A percentile compares a stretch with the other conserved stretches of the same genome.
Conservation (phyloP, 2,888 invertebrate species). For the Caenorhabditis sinica region DNA sequence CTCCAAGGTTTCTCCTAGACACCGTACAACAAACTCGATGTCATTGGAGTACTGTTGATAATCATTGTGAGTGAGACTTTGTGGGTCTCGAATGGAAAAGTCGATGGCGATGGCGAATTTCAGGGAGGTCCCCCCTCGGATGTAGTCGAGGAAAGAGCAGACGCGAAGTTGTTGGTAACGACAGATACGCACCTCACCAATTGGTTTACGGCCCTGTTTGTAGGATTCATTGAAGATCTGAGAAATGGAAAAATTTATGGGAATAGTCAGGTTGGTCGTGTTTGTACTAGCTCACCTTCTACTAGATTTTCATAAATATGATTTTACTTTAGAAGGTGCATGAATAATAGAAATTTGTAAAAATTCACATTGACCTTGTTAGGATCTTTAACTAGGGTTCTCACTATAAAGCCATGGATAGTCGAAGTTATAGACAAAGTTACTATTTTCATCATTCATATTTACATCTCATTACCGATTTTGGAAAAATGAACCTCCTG, state of each 20-base stretch:
- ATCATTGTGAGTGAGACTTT: conserved; percentile 61
- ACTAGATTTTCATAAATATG: too few relatives aligned
- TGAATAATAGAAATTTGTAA: too few relatives aligned
- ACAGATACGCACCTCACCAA: conserved; percentile 74
- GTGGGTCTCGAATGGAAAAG: conserved; percentile 73
- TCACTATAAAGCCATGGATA: too few relatives aligned
- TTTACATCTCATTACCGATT: too few relatives aligned
- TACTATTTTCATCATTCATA: too few relatives aligned
- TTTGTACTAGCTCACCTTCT: too few relatives aligned
- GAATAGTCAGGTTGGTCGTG: too few relatives aligned
- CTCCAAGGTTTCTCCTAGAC: conserved; percentile 72
- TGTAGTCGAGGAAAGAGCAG: conserved; percentile 77
- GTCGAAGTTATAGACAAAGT: too few relatives aligned
- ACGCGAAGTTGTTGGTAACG: conserved; percentile 70
- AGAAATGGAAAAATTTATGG: background rate
- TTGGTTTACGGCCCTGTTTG: conserved; percentile 69
- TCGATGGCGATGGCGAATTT: conserved; percentile 77
- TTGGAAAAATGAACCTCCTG: too few relatives aligned
- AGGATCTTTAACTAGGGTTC: too few relatives aligned
- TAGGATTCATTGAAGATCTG: conserved; percentile 63
- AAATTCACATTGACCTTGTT: too few relatives aligned
- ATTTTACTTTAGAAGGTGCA: too few relatives aligned
- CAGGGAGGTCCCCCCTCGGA: conserved; percentile 68
- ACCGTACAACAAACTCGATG: conserved; percentile 76
- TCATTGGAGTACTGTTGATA: conserved; percentile 72